Evolutionary conservation across 2,888 invertebrate genomes (phyloP).

Genomic region (Flabesymbios commensalis): DNA sequence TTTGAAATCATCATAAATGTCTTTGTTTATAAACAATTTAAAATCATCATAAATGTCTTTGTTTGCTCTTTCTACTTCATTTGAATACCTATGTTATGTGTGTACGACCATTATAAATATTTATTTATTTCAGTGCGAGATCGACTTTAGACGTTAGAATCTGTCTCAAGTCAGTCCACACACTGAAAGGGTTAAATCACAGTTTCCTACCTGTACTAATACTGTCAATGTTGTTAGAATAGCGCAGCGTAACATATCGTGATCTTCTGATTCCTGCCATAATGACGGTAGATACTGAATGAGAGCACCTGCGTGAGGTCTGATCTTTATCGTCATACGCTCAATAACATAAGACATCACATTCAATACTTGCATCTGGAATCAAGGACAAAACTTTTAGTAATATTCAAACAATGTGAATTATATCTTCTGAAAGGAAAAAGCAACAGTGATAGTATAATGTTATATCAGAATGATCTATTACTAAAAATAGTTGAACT

Average conservation of each 20-base stretch:
- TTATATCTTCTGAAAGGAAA: background rate
- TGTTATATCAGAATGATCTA: background rate
- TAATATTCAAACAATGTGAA: background rate
- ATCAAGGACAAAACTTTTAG: conserved; percentile 23
- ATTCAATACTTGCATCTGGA: conserved; percentile 84
- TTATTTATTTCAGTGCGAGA: no score
- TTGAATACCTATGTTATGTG: no score
- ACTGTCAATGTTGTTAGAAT: conserved; percentile 86
- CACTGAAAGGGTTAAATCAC: no score
- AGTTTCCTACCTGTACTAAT: conserved; percentile 72
- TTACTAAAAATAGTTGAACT: background rate
- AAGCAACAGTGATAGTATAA: background rate
- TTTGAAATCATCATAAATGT: no score
- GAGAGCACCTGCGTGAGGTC: conserved; percentile 72
- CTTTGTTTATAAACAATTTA: no score
- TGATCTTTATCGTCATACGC: conserved; percentile 77
- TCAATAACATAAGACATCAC: conserved; percentile 89
- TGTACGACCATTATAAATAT: no score
- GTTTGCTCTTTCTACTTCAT: no score
- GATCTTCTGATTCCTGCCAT: conserved; percentile 85
- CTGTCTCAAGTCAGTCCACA: no score
- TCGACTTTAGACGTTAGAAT: no score
- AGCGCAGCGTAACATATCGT: conserved; percentile 88
- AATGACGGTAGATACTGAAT: conserved; percentile 82
- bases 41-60: no score